A percentile compares a stretch with the other conserved stretches of the same genome.
Conservation (phyloP, 2,113 vertebrate genomes). For the Cichladusa arquata region DNA sequence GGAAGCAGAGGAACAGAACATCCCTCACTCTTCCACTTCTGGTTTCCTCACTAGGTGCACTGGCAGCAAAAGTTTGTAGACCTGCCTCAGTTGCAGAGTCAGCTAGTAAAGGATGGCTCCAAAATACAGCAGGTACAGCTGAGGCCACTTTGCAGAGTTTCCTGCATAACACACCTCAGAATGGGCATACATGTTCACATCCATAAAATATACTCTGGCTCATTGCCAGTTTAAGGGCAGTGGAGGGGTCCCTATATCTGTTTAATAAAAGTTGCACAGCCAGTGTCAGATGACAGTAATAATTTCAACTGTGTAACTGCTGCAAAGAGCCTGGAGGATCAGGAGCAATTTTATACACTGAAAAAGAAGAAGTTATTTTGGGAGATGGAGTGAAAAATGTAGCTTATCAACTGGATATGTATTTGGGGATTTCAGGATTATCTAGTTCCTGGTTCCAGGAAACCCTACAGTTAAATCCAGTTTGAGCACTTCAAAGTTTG, state of each 20-base stretch:
- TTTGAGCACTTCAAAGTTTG: neutral
- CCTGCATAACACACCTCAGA: neutral
- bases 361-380: neutral
- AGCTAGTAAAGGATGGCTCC: neutral
- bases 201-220: neutral
- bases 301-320: neutral
- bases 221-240: neutral
- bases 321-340: neutral
- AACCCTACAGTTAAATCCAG: neutral
- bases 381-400: neutral
- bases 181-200: neutral
- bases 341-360: neutral
- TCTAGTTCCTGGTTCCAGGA: neutral
- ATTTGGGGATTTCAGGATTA: neutral
- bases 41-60: neutral
- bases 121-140: neutral
- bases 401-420: neutral
- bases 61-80: neutral
- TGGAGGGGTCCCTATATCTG: fast-evolving
- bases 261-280: neutral
- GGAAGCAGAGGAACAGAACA: neutral
- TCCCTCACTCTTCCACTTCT: neutral
- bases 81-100: neutral
- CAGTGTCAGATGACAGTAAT: neutral
- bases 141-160: neutral